phyloP scores from a whole-genome alignment of 2,888 invertebrate genomes.

The Neoitamus cyanurus region DNA sequence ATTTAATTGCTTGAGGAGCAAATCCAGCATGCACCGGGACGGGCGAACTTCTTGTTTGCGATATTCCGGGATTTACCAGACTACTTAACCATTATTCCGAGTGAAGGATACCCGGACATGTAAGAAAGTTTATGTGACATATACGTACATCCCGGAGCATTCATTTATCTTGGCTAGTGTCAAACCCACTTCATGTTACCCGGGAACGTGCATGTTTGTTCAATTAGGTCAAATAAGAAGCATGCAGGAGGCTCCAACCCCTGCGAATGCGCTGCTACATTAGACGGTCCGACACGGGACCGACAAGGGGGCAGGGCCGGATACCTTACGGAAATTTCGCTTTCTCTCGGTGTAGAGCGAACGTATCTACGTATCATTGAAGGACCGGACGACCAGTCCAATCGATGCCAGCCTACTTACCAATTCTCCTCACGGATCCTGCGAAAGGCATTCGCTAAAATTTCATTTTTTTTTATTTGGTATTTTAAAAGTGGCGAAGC shows the following conservation, averaged over 20 bases:
- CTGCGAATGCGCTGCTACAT: constrained; percentile 28
- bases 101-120: constrained; percentile 38
- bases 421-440: constrained; percentile 16
- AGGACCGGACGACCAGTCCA: background rate
- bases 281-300: background rate
- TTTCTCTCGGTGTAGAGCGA: background rate
- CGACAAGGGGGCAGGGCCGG: background rate
- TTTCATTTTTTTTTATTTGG: background rate
- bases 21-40: constrained; percentile 35
- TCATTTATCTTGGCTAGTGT: constrained; percentile 52
- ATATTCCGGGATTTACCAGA: constrained; percentile 31
- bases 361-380: background rate
- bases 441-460: constrained; percentile 29
- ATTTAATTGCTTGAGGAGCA: constrained; percentile 33
- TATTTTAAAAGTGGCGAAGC: constrained; percentile 28
- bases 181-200: constrained; percentile 53
- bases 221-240: constrained; percentile 50
- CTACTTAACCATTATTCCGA: constrained; percentile 39
- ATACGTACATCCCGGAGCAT: constrained; percentile 50
- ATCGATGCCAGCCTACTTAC: constrained; percentile 38
- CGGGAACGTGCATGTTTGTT: constrained; percentile 52
- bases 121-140: constrained; percentile 51
- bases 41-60: constrained; percentile 31
- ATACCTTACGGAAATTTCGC: constrained; percentile 11
- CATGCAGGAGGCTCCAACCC: background rate